These are phyloP conservation scores for Merodon equestris DNA, from an alignment of 2,888 invertebrate species.

Conservation along the genomic window DNA sequence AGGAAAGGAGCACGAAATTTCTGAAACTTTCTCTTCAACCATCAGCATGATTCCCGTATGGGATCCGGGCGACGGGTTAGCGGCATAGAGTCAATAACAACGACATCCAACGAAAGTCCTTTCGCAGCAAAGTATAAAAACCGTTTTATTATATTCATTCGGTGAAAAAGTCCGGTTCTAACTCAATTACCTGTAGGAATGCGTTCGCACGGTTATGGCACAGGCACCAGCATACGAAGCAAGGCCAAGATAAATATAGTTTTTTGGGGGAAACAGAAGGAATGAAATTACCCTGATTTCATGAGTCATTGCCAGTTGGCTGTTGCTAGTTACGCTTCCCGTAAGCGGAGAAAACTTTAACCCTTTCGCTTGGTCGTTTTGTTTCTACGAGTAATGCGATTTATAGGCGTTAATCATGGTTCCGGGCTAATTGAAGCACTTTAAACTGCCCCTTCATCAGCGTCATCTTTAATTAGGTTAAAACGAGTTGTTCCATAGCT, in stretches of 20 bases:
- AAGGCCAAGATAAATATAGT: conserved; percentile 49
- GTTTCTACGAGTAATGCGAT: conserved; percentile 8
- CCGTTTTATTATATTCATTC: conserved; percentile 56
- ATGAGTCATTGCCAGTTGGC: conserved; percentile 47
- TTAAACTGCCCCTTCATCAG: too few species aligned
- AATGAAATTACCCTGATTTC: conserved; percentile 55
- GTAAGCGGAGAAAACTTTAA: conserved; percentile 15
- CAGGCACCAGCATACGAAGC: conserved; percentile 26
- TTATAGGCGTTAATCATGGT: conserved; percentile 37
- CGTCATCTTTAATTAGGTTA: too few species aligned
- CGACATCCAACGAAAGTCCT: conserved; percentile 32
- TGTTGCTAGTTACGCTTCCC: neutral
- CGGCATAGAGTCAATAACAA: too few species aligned
- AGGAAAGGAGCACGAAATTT: too few species aligned
- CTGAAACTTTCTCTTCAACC: too few species aligned
- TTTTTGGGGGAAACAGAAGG: conserved; percentile 46
- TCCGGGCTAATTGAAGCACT: neutral
- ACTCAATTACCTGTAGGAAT: conserved; percentile 64
- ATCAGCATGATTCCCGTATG: too few species aligned
- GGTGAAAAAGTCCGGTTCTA: conserved; percentile 49
- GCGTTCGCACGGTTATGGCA: conserved; percentile 40
- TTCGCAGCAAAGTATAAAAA: conserved; percentile 36
- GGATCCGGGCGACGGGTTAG: too few species aligned
- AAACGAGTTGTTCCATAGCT: too few species aligned
- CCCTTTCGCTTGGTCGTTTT: conserved; percentile 11